Conservation (phyloP, 2,888 invertebrate genomes). For the Lapara coniferarum region DNA sequence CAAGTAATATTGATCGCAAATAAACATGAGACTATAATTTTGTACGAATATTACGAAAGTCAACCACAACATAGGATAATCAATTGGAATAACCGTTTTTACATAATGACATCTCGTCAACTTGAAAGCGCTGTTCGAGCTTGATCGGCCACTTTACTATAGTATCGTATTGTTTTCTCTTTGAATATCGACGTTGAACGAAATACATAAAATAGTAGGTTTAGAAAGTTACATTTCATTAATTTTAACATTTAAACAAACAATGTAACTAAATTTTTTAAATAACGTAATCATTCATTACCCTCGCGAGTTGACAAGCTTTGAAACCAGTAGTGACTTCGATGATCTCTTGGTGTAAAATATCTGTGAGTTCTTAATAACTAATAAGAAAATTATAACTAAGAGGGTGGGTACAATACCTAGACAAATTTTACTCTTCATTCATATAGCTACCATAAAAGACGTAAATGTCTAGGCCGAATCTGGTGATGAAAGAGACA, state of each 20-base stretch:
- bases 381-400: no score
- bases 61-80: constrained; percentile 45
- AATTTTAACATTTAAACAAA: background rate
- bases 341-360: background rate
- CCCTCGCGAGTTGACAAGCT: no score
- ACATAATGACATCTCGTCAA: constrained; percentile 29
- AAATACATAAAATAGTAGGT: background rate
- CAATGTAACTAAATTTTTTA: background rate
- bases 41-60: constrained; percentile 41
- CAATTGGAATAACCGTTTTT: constrained; percentile 31
- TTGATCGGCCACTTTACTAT: constrained; percentile 7
- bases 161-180: constrained; percentile 22
- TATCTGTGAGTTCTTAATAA: no score
- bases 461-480: constrained; percentile 12
- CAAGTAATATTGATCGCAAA: no score
- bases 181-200: background rate
- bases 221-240: constrained; percentile 13
- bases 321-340: background rate
- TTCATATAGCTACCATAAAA: constrained; percentile 8
- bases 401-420: background rate
- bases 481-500: constrained; percentile 34
- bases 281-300: no score
- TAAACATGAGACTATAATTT: background rate
- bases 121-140: constrained; percentile 38
- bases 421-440: background rate